These are phyloP conservation scores for Nanorana parkeri DNA, from an alignment of 2,113 vertebrate genomes.

Conservation along the genomic window DNA sequence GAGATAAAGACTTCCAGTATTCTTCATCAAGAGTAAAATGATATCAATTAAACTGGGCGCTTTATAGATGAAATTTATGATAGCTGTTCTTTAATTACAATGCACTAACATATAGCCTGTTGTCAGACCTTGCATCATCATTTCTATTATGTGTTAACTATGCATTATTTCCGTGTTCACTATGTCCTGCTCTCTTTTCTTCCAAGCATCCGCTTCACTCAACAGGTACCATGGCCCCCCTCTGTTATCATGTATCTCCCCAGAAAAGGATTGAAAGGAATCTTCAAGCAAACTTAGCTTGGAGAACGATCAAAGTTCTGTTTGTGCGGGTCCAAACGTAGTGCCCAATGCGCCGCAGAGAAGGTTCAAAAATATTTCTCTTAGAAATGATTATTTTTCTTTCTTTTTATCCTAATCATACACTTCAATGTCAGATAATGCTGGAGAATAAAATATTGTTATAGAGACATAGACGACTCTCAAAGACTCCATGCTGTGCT, in stretches of 20 bases:
- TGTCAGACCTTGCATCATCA: too few species aligned
- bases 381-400: slow-evolving; percentile 20
- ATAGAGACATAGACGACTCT: background rate
- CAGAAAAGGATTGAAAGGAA: slow-evolving; percentile 21
- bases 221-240: background rate
- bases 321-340: slow-evolving; percentile 1
- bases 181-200: background rate
- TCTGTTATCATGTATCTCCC: slow-evolving; percentile 1
- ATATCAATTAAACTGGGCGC: too few species aligned
- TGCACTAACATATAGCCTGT: too few species aligned
- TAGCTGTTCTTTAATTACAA: too few species aligned
- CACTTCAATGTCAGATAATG: slow-evolving; percentile 37
- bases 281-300: slow-evolving; percentile 20
- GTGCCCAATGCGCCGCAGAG: slow-evolving; percentile 9
- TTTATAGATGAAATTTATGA: too few species aligned
- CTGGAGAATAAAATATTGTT: slow-evolving; percentile 28
- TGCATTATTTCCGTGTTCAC: background rate
- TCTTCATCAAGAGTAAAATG: too few species aligned
- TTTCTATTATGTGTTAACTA: background rate
- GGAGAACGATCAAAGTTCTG: slow-evolving; percentile 32
- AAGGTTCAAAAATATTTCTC: slow-evolving; percentile 34
- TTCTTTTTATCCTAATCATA: slow-evolving; percentile 40
- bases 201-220: background rate
- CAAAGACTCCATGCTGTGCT: background rate
- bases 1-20: too few species aligned